Evolutionary conservation across 2,797 vertebrate genomes (phyloP).

Genomic region (Fistularia commersonii): DNA sequence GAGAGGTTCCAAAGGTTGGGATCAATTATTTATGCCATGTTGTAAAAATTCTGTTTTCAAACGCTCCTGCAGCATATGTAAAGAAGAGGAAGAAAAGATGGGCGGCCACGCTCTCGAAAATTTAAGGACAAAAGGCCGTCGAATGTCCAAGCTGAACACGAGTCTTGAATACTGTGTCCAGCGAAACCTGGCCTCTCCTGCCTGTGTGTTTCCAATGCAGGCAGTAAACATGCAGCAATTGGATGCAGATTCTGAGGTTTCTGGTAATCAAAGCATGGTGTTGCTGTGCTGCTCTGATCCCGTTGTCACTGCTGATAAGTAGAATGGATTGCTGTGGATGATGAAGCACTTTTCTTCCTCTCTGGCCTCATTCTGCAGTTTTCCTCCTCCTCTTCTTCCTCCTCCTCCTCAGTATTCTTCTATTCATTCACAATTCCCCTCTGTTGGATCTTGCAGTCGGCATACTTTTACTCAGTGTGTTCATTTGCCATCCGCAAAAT

Average conservation of each 20-base stretch:
- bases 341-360: conserved; percentile 60
- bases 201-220: background rate
- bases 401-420: conserved; percentile 36
- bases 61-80: conserved; percentile 29
- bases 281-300: conserved; percentile 22
- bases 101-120: too few relatives aligned
- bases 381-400: conserved; percentile 24
- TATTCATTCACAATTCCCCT: conserved; percentile 57
- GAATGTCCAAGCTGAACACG: too few relatives aligned
- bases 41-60: conserved; percentile 40
- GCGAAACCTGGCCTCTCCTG: conserved; percentile 4
- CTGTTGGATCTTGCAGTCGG: conserved; percentile 29
- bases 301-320: conserved; percentile 33
- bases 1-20: conserved; percentile 21
- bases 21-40: conserved; percentile 48
- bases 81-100: conserved; percentile 22
- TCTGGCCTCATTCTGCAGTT: conserved; percentile 45
- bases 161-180: background rate
- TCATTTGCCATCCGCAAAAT: too few relatives aligned
- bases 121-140: conserved; percentile 8
- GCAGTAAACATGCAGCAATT: background rate
- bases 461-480: conserved; percentile 5
- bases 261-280: conserved; percentile 9
- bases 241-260: conserved; percentile 1
- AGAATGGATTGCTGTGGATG: conserved; percentile 41